phyloP scores from a whole-genome alignment of 2,113 vertebrate genomes.

The Oreochromis aureus region DNA sequence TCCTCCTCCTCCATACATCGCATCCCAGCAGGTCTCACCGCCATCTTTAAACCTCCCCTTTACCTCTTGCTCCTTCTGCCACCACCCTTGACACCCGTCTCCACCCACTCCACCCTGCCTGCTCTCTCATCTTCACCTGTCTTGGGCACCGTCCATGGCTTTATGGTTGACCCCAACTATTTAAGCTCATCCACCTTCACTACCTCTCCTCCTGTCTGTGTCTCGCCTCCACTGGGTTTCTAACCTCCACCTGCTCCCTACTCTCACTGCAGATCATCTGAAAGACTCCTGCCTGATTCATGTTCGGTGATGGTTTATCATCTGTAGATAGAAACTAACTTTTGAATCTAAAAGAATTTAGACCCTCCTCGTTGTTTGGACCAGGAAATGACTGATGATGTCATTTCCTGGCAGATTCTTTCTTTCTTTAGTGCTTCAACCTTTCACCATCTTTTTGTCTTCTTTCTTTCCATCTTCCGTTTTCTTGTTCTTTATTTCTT shows the following conservation, averaged over 20 bases:
- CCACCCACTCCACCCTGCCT: background rate
- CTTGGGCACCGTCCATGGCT: background rate
- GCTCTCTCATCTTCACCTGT: background rate
- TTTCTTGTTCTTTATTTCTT: background rate
- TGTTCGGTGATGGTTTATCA: background rate
- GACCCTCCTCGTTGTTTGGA: background rate
- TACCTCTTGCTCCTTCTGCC: background rate
- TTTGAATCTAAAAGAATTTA: background rate
- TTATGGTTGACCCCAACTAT: background rate
- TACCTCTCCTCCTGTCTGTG: background rate
- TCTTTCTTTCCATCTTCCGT: fast-evolving
- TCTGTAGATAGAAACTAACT: background rate
- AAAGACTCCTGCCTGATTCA: background rate
- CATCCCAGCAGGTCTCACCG: background rate
- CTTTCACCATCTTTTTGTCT: background rate
- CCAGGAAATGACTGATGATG: background rate
- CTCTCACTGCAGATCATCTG: background rate
- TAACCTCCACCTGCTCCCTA: background rate
- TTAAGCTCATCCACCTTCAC: background rate
- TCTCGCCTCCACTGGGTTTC: background rate
- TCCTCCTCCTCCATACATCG: background rate
- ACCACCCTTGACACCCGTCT: background rate
- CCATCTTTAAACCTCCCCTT: background rate
- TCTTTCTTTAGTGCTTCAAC: background rate
- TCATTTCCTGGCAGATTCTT: background rate